Evolutionary conservation across 2,888 invertebrate genomes (phyloP).

Genomic region (Rhodophaea formosa): DNA sequence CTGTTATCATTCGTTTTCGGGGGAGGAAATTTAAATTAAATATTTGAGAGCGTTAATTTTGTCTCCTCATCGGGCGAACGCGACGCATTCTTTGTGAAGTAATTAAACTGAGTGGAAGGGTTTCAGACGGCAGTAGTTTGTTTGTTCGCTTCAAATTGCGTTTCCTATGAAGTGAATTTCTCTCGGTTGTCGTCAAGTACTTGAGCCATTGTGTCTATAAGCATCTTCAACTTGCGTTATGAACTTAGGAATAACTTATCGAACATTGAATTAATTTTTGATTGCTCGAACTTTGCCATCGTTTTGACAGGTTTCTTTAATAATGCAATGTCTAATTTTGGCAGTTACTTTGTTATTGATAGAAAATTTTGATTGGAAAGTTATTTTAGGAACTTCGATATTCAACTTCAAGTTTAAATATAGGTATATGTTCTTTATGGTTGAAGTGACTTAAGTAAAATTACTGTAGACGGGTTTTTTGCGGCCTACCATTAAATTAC

Average conservation of each 20-base stretch:
- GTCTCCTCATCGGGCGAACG: constrained; percentile 79
- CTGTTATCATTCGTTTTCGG: constrained; percentile 78
- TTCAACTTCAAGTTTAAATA: too few species aligned
- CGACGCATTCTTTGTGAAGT: constrained; percentile 81
- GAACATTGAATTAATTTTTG: constrained; percentile 26
- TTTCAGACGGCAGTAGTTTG: constrained; percentile 76
- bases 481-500: too few species aligned
- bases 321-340: constrained; percentile 6
- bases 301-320: constrained; percentile 13
- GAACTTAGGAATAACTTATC: constrained; percentile 30
- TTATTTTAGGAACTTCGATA: neutral
- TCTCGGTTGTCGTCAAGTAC: constrained; percentile 55
- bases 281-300: constrained; percentile 5
- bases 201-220: constrained; percentile 41
- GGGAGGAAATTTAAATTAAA: constrained; percentile 79
- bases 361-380: neutral
- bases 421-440: neutral
- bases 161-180: constrained; percentile 75
- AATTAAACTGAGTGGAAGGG: constrained; percentile 81
- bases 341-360: neutral
- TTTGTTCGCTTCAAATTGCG: constrained; percentile 79
- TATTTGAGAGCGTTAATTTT: constrained; percentile 81
- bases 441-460: too few species aligned
- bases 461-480: too few species aligned
- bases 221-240: constrained; percentile 38